Conservation (phyloP, 2,113 vertebrate species). For the Toxotes jaculatrix region DNA sequence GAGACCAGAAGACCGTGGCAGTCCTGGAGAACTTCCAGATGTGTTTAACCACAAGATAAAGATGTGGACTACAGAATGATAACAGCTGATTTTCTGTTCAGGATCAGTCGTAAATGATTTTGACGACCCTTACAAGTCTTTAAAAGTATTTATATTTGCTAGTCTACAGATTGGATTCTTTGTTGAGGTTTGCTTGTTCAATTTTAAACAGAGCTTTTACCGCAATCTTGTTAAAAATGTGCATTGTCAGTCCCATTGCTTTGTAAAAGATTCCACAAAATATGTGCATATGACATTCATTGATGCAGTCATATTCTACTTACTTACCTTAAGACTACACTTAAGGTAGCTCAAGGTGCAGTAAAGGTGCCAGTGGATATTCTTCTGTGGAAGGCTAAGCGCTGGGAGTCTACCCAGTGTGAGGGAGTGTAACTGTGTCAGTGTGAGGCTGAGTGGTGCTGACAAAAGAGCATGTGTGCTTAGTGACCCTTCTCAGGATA, state of each 20-base stretch:
- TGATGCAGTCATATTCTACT: background rate
- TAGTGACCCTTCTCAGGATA: slow-evolving; percentile 52
- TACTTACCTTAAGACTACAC: background rate
- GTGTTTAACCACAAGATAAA: slow-evolving; percentile 74
- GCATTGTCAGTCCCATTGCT: background rate
- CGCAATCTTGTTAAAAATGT: background rate
- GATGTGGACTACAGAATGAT: slow-evolving; percentile 54
- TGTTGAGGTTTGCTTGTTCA: background rate
- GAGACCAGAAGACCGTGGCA: slow-evolving; percentile 39
- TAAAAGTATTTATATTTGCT: slow-evolving; percentile 29
- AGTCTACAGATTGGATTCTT: slow-evolving; percentile 14
- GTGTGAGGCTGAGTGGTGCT: slow-evolving; percentile 60
- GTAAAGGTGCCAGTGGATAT: background rate
- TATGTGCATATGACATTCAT: background rate
- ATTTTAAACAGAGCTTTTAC: background rate
- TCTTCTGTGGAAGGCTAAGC: slow-evolving; percentile 9
- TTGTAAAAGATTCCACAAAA: background rate
- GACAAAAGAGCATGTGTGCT: slow-evolving; percentile 65
- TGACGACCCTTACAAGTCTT: slow-evolving; percentile 33
- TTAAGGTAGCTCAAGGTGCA: background rate
- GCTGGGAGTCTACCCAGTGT: background rate
- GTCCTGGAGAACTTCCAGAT: slow-evolving; percentile 74
- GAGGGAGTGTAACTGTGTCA: slow-evolving; percentile 39
- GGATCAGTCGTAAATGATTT: slow-evolving; percentile 50
- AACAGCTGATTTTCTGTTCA: slow-evolving; percentile 64